Evolutionary conservation across 2,113 vertebrate genomes (phyloP), one percentile per base, ranked within the genome.

Genomic region (Oreochromis spilurus): DNA sequence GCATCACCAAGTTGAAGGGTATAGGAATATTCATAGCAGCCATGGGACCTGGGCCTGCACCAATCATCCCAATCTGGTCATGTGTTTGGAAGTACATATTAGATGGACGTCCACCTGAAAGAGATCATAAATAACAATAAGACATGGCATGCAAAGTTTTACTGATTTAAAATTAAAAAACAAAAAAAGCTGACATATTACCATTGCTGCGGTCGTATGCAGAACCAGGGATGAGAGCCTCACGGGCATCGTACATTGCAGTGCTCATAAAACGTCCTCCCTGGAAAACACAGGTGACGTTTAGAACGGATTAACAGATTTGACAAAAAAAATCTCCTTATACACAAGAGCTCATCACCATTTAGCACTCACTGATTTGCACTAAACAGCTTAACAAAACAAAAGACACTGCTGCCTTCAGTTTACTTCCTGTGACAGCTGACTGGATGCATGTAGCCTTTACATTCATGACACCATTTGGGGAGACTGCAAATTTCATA

Each of bases 21-120:
- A 99, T 99, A 17, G 98, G 98, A 67, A 99, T 97, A 96, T 99
- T 99, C 98, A 99, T 97, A 9, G 98, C 97, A 0, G 97, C 96
- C 94, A 99, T 97, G 0, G 98, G 98, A 94, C 97, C 97, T 26
- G 98, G 97, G 6, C 98, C 98, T 0, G 98, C 96, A 0, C 98
- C 98, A 70, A 99, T 99, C 98, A 99, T 98, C 82, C 99, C 98
- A 0, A 99, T 98, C 96, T 99, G 99, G 96, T 99, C 98, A 0
- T 99, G 99, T 9, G 99, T 99, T 86, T 99, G 99, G 95, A 99
- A 99, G 95, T 99, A 99, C 98, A 99, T 98, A 95, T 97, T 99
- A 11, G 98, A 98, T 0, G 98, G 98, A 40, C 98, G 99, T 2
- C 98, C 98, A 95, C 95, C 87, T 93, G 77, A 70, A 84, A 89